A percentile compares a stretch with the other conserved stretches of the same genome.
Evolutionary conservation across 2,797 vertebrate species (phyloP).

Genomic region (Falco berigora): DNA sequence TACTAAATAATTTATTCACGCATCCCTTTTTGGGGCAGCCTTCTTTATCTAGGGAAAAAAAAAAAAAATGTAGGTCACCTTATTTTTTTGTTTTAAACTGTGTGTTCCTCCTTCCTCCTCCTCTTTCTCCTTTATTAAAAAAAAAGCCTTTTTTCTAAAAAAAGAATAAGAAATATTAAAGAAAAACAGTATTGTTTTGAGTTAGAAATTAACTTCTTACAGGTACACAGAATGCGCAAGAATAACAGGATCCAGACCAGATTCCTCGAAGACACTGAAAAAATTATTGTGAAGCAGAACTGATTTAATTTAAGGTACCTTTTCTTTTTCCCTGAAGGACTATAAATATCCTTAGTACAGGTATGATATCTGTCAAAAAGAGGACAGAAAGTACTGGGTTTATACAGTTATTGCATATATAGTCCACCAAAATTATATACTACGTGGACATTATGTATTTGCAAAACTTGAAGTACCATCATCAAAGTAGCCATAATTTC

Average conservation of each 20-base stretch:
- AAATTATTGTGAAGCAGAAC: not conserved
- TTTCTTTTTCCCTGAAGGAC: not conserved
- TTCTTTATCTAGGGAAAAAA: not conserved
- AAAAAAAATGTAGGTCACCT: not conserved
- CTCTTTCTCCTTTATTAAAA: not conserved
- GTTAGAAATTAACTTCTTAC: not conserved
- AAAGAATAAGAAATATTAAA: not conserved
- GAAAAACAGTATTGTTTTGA: not conserved
- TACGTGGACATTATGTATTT: not conserved
- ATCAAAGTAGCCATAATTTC: not conserved
- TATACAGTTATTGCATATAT: not conserved
- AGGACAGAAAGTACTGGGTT: not conserved
- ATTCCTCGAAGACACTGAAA: not conserved
- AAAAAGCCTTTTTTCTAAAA: not conserved
- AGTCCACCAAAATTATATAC: not conserved
- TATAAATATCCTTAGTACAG: not conserved
- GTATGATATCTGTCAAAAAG: not conserved
- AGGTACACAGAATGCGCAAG: not conserved
- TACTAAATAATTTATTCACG: not conserved
- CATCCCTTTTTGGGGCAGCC: not conserved
- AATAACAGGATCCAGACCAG: not conserved
- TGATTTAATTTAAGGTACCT: not conserved
- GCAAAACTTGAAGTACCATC: not conserved
- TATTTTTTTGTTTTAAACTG: not conserved
- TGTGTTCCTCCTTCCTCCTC: not conserved